Evolutionary conservation across 1,140 invertebrate genomes (phyloP), one percentile per base, ranked within the genome.

Genomic region (Temnothorax longispinosus): DNA sequence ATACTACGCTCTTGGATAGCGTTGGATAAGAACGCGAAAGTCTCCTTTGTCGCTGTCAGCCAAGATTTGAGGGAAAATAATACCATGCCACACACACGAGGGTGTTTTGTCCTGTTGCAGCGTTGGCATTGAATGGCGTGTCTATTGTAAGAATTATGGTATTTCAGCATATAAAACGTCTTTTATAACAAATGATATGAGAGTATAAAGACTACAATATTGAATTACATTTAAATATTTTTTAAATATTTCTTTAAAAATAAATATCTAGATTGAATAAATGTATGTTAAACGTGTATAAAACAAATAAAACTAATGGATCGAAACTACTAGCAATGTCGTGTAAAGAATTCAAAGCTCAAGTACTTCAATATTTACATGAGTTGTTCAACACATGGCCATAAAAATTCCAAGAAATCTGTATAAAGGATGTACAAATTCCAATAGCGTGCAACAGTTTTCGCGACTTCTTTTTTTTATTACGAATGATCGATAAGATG

Each of bases 31-130:
- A 92, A 90, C 88, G 93, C 84, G 89, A 92, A 89, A 90, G 91
- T 91, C 90, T 92, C 91, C 75, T 88, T 86, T 90, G 91, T 92
- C 88, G 89, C 80, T 89, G 91, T 90, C 90, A 88, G 91, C 67
- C 81, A 69, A 92, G 91, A 93, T 94, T 93, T 92, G 85, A 89
- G 86, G 89, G 85, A 90, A 93, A 94, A 94, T 94, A 93, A 93
- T 92, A 89, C 38, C 58, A 13, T 52, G 65, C 85, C 60, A 27
- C 27, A 44, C 60, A 27, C 27, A 44, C 67, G 69, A 54, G 60
- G 84, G 80, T 80, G 65, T 75, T 62, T 84, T 82, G 75, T 87
- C 21, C 60, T 18, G 27, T 44, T 35, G 71, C 56, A 80, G 35
- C 47, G 50, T 21, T 65, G 64, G 56, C 86, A 74, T 88, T 91